Evolutionary conservation across 1,140 invertebrate genomes (phyloP).

Genomic region (Neodiprion lecontei): DNA sequence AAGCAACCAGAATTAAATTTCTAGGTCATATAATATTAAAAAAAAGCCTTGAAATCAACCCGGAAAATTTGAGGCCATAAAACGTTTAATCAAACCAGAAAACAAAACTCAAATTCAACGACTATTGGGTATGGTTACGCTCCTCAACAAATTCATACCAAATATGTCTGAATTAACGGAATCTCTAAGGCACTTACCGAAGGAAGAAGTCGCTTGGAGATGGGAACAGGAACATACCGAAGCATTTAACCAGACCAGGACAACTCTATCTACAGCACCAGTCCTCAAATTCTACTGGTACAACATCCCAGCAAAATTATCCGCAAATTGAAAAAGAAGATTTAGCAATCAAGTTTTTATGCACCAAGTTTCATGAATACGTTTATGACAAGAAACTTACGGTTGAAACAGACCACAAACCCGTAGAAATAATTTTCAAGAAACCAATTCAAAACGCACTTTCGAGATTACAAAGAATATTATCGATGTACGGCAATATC

Average conservation of each 20-base stretch:
- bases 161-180: slow-evolving; percentile 35
- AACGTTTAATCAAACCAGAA: slow-evolving; percentile 38
- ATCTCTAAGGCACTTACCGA: slow-evolving; percentile 32
- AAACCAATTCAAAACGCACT: slow-evolving; percentile 51
- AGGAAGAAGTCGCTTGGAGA: slow-evolving; percentile 19
- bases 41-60: slow-evolving; percentile 47
- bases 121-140: slow-evolving; percentile 52
- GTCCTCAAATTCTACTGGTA: slow-evolving; percentile 35
- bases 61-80: slow-evolving; percentile 49
- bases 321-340: slow-evolving; percentile 42
- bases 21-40: slow-evolving; percentile 48
- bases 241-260: slow-evolving; percentile 30
- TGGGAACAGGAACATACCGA: slow-evolving; percentile 29
- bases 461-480: slow-evolving; percentile 55
- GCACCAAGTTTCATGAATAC: slow-evolving; percentile 46
- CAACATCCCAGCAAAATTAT: slow-evolving; percentile 38
- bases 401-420: slow-evolving; percentile 48
- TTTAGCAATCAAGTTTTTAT: slow-evolving; percentile 33
- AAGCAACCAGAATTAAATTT: slow-evolving; percentile 37
- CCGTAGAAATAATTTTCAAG: slow-evolving; percentile 39
- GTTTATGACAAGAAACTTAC: slow-evolving; percentile 32
- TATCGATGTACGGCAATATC: slow-evolving; percentile 53
- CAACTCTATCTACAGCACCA: slow-evolving; percentile 27
- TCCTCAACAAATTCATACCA: slow-evolving; percentile 49
- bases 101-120: slow-evolving; percentile 38